Evolutionary conservation across 2,888 invertebrate genomes (phyloP).

Genomic region (Yponomeuta plumbellus): DNA sequence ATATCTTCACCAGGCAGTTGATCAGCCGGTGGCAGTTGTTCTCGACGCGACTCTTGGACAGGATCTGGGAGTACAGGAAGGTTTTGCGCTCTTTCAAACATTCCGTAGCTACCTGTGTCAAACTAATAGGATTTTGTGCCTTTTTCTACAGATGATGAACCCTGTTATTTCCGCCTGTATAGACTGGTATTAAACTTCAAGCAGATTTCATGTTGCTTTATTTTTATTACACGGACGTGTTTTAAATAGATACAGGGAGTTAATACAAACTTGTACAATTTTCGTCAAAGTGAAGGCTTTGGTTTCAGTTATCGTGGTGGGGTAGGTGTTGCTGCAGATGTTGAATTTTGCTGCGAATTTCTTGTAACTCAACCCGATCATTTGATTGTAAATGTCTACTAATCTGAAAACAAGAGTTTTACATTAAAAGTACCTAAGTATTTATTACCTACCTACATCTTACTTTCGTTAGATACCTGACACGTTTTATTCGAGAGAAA

Average conservation of each 20-base stretch:
- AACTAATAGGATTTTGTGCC: too few species aligned
- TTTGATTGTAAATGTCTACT: conserved; percentile 78
- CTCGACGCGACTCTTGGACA: conserved; percentile 82
- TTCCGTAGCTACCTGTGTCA: too few species aligned
- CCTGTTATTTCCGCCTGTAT: too few species aligned
- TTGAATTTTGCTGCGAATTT: conserved; percentile 74
- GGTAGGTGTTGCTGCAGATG: conserved; percentile 86
- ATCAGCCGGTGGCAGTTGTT: conserved; percentile 83
- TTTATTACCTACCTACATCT: too few species aligned
- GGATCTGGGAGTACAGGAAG: conserved; percentile 48
- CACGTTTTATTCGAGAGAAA: too few species aligned
- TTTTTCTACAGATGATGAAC: too few species aligned
- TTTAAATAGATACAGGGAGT: background rate
- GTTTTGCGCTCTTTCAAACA: too few species aligned
- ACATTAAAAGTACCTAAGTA: background rate
- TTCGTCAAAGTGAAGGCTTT: conserved; percentile 84
- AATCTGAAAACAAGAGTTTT: conserved; percentile 64
- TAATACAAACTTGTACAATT: conserved; percentile 79
- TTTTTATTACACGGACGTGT: too few species aligned
- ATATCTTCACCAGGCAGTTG: conserved; percentile 81
- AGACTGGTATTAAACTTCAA: too few species aligned
- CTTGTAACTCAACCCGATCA: conserved; percentile 77
- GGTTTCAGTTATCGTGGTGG: conserved; percentile 81
- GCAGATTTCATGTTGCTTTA: too few species aligned
- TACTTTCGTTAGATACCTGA: too few species aligned